phyloP scores from a whole-genome alignment of 2,113 vertebrate genomes.

The Danionella cerebrum region DNA sequence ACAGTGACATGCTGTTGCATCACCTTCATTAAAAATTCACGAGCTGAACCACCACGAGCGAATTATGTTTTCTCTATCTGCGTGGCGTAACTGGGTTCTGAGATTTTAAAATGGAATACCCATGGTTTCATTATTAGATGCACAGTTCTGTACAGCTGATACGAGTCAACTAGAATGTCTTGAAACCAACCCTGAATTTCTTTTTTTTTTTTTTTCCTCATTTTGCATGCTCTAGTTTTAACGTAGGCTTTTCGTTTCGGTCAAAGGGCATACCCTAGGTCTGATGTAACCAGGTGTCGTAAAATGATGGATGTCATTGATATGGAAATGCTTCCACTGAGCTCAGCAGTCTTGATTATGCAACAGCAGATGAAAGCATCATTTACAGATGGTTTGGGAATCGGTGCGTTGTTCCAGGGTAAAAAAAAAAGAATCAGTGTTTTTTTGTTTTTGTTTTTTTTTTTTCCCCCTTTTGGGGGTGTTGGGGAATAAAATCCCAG shows the following conservation, averaged over 20 bases:
- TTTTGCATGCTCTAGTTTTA: too few species aligned
- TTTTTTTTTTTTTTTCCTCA: too few species aligned
- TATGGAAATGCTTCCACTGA: not conserved
- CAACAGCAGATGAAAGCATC: not conserved
- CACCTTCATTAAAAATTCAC: conserved; percentile 17
- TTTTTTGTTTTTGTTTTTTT: too few species aligned
- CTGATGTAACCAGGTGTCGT: not conserved
- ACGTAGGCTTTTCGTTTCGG: too few species aligned
- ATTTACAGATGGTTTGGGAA: not conserved
- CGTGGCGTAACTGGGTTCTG: not conserved
- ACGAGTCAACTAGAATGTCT: too few species aligned
- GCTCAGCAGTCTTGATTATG: not conserved
- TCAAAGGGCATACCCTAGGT: too few species aligned
- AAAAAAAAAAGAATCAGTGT: too few species aligned
- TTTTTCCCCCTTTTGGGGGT: too few species aligned
- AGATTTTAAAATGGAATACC: not conserved
- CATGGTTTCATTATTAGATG: too few species aligned
- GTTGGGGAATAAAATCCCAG: too few species aligned
- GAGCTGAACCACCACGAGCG: not conserved
- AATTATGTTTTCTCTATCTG: not conserved
- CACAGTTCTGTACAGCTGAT: too few species aligned
- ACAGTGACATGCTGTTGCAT: conserved; percentile 6
- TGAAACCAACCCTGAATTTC: too few species aligned
- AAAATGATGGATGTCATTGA: not conserved
- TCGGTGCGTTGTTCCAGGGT: not conserved